Evolutionary conservation across 2,797 vertebrate species (phyloP).

Genomic region (Borostomias antarcticus): DNA sequence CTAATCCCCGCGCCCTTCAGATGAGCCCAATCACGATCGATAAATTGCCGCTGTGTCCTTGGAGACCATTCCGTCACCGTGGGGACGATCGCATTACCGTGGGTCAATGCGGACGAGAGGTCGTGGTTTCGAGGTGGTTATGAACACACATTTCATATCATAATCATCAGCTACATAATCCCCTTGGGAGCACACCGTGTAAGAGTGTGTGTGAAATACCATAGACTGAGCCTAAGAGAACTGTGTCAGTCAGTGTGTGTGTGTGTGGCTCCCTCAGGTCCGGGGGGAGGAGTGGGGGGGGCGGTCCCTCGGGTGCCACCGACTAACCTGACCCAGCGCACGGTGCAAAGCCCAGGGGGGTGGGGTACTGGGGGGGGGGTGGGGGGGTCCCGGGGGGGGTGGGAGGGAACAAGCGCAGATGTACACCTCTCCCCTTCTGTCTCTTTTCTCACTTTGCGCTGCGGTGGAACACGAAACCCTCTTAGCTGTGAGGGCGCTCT

Average conservation of each 20-base stretch:
- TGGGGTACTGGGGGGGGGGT: background rate
- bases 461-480: constrained; percentile 30
- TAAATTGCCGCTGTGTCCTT: constrained; percentile 31
- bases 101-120: constrained; percentile 33
- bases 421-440: constrained; percentile 50
- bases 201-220: background rate
- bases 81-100: constrained; percentile 38
- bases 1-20: constrained; percentile 24
- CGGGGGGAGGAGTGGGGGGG: constrained; percentile 40
- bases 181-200: background rate
- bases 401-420: constrained; percentile 51
- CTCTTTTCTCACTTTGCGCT: constrained; percentile 44
- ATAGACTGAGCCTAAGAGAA: background rate
- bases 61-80: constrained; percentile 17
- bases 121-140: constrained; percentile 15
- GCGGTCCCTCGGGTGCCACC: constrained; percentile 44
- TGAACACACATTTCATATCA: constrained; percentile 11
- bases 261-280: constrained; percentile 23
- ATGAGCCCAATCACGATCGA: constrained; percentile 35
- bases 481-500: constrained; percentile 25
- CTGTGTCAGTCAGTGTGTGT: constrained; percentile 13
- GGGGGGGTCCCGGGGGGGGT: constrained; percentile 25
- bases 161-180: background rate
- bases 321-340: constrained; percentile 29
- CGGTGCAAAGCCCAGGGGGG: constrained; percentile 39